phyloP scores from a whole-genome alignment of 2,797 vertebrate species.

The Anas bernieri region DNA sequence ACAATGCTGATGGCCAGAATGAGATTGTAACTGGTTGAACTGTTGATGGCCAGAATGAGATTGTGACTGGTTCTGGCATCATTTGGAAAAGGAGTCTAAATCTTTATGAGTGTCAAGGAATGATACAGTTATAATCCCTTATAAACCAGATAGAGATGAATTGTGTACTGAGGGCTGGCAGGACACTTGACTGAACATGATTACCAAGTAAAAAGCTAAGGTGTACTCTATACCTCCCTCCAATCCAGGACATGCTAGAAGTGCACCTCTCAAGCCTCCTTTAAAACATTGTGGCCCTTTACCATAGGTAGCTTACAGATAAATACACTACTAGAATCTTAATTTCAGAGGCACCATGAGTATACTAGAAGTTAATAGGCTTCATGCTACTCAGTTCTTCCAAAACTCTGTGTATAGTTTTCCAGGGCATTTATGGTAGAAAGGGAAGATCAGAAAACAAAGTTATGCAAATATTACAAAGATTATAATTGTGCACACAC shows the following conservation, averaged over 20 bases:
- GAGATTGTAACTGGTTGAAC: neutral
- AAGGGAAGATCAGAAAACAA: neutral
- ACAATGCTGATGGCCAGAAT: neutral
- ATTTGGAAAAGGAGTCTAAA: neutral
- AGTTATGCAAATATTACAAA: neutral
- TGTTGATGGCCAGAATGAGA: neutral
- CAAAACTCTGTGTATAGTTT: neutral
- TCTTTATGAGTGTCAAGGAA: neutral
- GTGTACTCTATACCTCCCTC: neutral
- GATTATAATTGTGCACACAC: neutral
- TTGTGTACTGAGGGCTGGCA: neutral
- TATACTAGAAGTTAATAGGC: neutral
- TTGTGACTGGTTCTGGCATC: neutral
- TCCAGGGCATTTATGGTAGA: neutral
- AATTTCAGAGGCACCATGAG: neutral
- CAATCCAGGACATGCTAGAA: neutral
- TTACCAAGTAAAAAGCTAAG: neutral
- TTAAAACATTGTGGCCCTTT: neutral
- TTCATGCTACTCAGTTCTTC: neutral
- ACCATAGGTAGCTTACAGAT: neutral
- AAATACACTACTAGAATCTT: neutral
- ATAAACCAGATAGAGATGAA: neutral
- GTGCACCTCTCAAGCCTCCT: neutral
- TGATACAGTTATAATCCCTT: neutral
- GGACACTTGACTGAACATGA: neutral